A percentile compares a stretch with the other conserved stretches of the same genome.
These are phyloP conservation scores for Nemoura dubitans DNA, from an alignment of 2,888 invertebrate species.

Conservation along the genomic window DNA sequence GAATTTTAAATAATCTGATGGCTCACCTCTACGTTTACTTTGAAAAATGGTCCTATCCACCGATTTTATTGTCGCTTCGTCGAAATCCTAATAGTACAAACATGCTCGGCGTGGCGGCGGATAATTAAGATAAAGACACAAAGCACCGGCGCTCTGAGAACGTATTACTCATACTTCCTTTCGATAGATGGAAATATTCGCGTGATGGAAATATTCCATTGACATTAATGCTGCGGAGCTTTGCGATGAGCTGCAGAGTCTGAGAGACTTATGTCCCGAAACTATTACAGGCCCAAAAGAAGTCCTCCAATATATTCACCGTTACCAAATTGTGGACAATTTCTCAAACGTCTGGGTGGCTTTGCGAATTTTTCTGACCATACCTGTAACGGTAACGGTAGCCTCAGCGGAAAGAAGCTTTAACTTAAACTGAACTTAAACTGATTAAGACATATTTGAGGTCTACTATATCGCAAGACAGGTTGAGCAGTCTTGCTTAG, in stretches of 20 bases:
- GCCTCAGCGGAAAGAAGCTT: slow-evolving; percentile 51
- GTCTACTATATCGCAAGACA: slow-evolving; percentile 51
- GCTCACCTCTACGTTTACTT: too few species aligned
- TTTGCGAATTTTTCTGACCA: slow-evolving; percentile 49
- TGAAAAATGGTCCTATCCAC: too few species aligned
- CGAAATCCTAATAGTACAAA: too few species aligned
- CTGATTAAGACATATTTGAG: slow-evolving; percentile 52
- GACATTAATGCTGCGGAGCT: slow-evolving; percentile 17
- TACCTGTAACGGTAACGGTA: slow-evolving; percentile 44
- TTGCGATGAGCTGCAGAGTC: neutral
- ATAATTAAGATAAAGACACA: too few species aligned
- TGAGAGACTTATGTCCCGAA: slow-evolving; percentile 15
- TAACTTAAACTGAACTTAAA: slow-evolving; percentile 52
- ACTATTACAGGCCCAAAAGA: neutral
- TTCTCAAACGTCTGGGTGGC: slow-evolving; percentile 49
- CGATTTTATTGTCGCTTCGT: too few species aligned
- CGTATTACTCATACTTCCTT: too few species aligned
- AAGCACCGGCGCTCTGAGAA: too few species aligned
- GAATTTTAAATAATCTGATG: too few species aligned
- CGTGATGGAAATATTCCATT: too few species aligned
- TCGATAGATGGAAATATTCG: too few species aligned
- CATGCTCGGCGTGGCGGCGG: too few species aligned
- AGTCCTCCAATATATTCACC: slow-evolving; percentile 20
- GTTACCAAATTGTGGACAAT: neutral
- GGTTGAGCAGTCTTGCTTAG: slow-evolving; percentile 52